A percentile compares a stretch with the other conserved stretches of the same genome.
These are phyloP conservation scores for Chironomus tentans DNA, from an alignment of 2,888 invertebrate genomes.

Conservation along the genomic window DNA sequence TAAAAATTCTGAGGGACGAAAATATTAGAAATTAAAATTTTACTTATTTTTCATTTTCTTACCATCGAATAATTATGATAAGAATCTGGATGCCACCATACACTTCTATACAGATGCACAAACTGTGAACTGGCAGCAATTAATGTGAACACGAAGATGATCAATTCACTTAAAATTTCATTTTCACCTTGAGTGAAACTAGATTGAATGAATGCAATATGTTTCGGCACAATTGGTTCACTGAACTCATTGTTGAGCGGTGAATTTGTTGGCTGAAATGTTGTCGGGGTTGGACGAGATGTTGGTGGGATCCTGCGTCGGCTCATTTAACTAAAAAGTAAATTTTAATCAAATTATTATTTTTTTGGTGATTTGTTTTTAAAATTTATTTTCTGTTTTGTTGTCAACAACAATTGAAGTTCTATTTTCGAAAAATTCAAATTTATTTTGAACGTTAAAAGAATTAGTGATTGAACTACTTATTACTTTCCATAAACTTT, in stretches of 20 bases:
- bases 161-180: conserved; percentile 73
- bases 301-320: conserved; percentile 5
- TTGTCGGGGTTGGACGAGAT: conserved; percentile 1
- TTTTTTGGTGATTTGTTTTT: background rate
- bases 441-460: too few relatives aligned
- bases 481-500: too few relatives aligned
- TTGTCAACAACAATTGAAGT: too few relatives aligned
- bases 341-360: background rate
- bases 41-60: conserved; percentile 28
- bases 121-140: conserved; percentile 80
- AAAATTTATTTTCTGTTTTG: background rate
- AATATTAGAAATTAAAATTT: conserved; percentile 32
- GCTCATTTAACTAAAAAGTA: background rate
- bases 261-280: background rate
- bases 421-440: too few relatives aligned
- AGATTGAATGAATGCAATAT: conserved; percentile 61
- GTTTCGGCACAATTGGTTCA: conserved; percentile 56
- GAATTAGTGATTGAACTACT: too few relatives aligned
- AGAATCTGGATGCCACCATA: conserved; percentile 96
- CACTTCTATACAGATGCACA: conserved; percentile 87
- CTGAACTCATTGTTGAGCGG: conserved; percentile 5
- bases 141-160: conserved; percentile 72
- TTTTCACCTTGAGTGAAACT: conserved; percentile 62
- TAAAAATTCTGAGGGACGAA: conserved; percentile 73
- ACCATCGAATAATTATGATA: conserved; percentile 83